Evolutionary conservation across 2,113 vertebrate genomes (phyloP).

Genomic region (Carassius auratus): DNA sequence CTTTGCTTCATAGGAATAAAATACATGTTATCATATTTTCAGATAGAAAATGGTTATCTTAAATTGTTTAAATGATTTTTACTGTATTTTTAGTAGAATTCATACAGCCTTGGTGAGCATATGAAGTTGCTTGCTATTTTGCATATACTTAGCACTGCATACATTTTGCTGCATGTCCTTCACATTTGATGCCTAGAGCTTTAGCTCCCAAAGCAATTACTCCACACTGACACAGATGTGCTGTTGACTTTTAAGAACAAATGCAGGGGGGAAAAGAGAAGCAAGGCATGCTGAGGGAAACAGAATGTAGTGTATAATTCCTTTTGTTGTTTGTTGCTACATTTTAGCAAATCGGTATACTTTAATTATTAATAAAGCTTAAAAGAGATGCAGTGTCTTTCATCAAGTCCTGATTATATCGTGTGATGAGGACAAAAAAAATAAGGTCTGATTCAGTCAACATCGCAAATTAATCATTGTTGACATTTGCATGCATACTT

Average conservation of each 20-base stretch:
- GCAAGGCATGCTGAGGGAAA: slow-evolving; percentile 1
- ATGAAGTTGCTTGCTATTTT: neutral
- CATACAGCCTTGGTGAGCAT: neutral
- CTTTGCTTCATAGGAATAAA: neutral
- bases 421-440: neutral
- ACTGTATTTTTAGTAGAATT: neutral
- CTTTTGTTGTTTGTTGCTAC: neutral
- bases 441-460: neutral
- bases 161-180: slow-evolving; percentile 1
- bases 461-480: neutral
- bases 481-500: neutral
- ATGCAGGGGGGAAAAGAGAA: neutral
- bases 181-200: slow-evolving; percentile 23
- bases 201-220: slow-evolving; percentile 40
- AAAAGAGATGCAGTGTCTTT: neutral
- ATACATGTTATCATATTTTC: neutral
- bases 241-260: slow-evolving; percentile 37
- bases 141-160: slow-evolving; percentile 9
- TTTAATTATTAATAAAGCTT: neutral
- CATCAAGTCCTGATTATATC: neutral
- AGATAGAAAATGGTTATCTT: neutral
- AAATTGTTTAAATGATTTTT: neutral
- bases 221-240: slow-evolving; percentile 14
- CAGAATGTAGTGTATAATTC: neutral
- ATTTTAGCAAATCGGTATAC: neutral